Evolutionary conservation across 2,888 invertebrate genomes (phyloP).

Genomic region (Nemotelus nigrinus): DNA sequence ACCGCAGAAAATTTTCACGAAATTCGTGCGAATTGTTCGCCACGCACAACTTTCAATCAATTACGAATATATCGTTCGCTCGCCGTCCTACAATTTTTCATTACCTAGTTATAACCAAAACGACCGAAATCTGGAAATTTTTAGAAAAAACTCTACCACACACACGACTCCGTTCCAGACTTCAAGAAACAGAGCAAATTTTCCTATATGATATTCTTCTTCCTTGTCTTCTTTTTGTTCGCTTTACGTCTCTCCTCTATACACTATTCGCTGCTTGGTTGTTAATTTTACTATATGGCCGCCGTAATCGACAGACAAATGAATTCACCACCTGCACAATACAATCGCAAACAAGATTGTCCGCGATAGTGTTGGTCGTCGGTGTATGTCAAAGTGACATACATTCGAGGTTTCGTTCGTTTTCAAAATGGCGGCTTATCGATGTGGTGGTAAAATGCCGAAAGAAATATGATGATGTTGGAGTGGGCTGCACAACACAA

Average conservation of each 20-base stretch:
- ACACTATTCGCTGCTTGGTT: too few species aligned
- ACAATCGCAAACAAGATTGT: not conserved
- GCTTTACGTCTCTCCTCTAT: slow-evolving; percentile 15
- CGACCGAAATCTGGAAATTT: too few species aligned
- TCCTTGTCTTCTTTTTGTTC: slow-evolving; percentile 14
- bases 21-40: too few species aligned
- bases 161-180: slow-evolving; percentile 12
- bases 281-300: too few species aligned
- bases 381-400: slow-evolving; percentile 38
- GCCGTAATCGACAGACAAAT: too few species aligned
- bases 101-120: too few species aligned
- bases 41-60: too few species aligned
- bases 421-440: slow-evolving; percentile 31
- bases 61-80: too few species aligned
- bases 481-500: slow-evolving; percentile 28
- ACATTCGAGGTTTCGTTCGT: not conserved
- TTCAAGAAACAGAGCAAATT: slow-evolving; percentile 35
- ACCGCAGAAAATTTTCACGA: too few species aligned
- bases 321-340: slow-evolving; percentile 26
- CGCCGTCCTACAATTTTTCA: too few species aligned
- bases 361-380: not conserved
- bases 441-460: slow-evolving; percentile 35
- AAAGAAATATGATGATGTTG: not conserved
- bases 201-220: not conserved
- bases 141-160: too few species aligned